Conservation (phyloP, 2,888 invertebrate genomes). For the Phanerotoma sp. region DNA sequence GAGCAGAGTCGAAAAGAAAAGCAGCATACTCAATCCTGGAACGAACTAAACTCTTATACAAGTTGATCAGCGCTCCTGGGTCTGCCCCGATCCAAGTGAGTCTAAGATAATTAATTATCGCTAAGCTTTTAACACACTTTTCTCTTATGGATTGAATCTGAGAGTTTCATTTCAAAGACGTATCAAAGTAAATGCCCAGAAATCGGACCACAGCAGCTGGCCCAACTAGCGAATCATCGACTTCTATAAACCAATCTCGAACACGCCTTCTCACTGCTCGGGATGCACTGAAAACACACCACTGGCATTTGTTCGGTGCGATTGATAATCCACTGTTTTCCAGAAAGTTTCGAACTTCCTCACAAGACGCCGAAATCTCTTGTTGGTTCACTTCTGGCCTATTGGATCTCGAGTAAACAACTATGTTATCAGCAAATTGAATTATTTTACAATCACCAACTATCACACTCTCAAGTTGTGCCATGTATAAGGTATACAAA, state of each 20-base stretch:
- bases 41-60: conserved; percentile 26
- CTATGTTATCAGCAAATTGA: conserved; percentile 13
- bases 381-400: neutral
- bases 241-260: no score
- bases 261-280: no score
- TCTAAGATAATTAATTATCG: conserved; percentile 21
- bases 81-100: conserved; percentile 29
- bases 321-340: no score
- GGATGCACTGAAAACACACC: no score
- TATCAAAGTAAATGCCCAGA: neutral
- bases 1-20: conserved; percentile 19
- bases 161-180: conserved; percentile 3
- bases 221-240: no score
- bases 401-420: neutral
- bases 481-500: neutral
- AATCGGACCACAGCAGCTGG: no score
- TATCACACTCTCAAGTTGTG: neutral
- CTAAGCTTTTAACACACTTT: conserved; percentile 17
- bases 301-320: no score
- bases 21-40: conserved; percentile 29
- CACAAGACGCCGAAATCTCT: no score
- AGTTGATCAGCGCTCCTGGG: conserved; percentile 14
- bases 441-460: neutral
- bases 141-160: conserved; percentile 18
- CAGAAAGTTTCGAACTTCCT: neutral